Evolutionary conservation across 2,888 invertebrate species (phyloP).

Genomic region (Ligdia adustata): DNA sequence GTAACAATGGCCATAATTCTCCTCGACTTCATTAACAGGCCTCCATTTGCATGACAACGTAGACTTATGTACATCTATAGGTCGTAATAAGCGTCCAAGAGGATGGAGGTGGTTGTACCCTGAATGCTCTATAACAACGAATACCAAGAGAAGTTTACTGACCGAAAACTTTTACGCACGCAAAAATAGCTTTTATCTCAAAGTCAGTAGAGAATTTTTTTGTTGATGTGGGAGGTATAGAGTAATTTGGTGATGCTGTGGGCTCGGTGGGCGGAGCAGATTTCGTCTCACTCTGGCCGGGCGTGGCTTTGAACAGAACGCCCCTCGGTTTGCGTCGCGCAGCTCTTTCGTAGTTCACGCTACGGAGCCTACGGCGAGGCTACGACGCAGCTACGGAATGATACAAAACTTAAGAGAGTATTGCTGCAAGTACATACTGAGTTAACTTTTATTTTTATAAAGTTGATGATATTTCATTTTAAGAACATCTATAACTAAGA

Average conservation of each 20-base stretch:
- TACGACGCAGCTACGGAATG: conserved; percentile 24
- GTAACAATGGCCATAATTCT: conserved; percentile 82
- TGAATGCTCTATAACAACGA: conserved; percentile 44
- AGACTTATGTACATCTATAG: conserved; percentile 63
- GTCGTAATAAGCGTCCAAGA: conserved; percentile 63
- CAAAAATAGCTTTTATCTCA: conserved; percentile 50
- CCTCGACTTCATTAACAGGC: conserved; percentile 82
- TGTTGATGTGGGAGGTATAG: conserved; percentile 4
- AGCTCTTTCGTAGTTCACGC: conserved; percentile 44
- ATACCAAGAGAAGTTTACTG: conserved; percentile 24
- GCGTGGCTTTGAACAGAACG: conserved; percentile 69
- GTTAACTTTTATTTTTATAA: too few species aligned
- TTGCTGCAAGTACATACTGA: too few species aligned
- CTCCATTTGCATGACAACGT: conserved; percentile 82
- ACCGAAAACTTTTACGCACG: not conserved
- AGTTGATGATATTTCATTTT: too few species aligned
- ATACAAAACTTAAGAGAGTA: too few species aligned
- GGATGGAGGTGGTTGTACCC: conserved; percentile 57
- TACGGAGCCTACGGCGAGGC: conserved; percentile 34
- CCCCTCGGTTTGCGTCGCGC: conserved; percentile 52
- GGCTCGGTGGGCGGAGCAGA: conserved; percentile 68
- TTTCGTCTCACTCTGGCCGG: conserved; percentile 63
- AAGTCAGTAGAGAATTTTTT: conserved; percentile 28
- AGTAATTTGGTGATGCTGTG: conserved; percentile 45
- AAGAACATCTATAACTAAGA: too few species aligned